phyloP scores from a whole-genome alignment of 2,888 invertebrate genomes.

The Augochlorella aurata region DNA sequence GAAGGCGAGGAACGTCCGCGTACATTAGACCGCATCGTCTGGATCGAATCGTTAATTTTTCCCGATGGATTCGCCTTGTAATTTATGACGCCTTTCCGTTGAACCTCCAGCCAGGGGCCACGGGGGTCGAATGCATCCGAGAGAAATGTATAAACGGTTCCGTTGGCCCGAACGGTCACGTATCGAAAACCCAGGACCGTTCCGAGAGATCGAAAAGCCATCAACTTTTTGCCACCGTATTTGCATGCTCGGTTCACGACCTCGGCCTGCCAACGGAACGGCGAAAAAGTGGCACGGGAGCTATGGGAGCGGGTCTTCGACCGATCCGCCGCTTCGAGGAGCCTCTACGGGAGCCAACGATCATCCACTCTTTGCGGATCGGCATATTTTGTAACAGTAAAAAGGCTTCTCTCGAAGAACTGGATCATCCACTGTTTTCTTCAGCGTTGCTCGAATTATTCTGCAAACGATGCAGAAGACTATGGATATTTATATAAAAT shows the following conservation, averaged over 20 bases:
- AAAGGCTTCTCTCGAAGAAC: no score
- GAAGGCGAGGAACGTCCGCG: slow-evolving; percentile 27
- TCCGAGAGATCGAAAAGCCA: background rate
- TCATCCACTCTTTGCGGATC: no score
- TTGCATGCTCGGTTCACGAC: background rate
- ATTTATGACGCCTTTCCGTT: slow-evolving; percentile 24
- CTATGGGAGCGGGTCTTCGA: background rate
- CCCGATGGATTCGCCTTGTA: slow-evolving; percentile 28
- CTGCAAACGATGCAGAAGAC: no score
- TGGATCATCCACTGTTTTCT: no score
- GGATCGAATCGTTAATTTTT: slow-evolving; percentile 46
- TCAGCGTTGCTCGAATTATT: no score
- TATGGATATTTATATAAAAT: no score
- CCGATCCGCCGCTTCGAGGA: background rate
- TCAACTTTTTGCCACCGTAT: background rate
- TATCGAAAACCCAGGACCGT: background rate
- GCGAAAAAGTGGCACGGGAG: background rate
- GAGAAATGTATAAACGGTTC: background rate
- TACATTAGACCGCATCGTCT: slow-evolving; percentile 31
- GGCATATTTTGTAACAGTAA: no score
- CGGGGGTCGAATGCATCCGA: background rate
- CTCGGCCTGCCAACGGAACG: background rate
- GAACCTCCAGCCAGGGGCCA: background rate
- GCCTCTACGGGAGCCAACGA: no score
- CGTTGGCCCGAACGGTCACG: background rate